These are phyloP conservation scores for Scolopax mira DNA, from an alignment of 2,113 vertebrate genomes.

Conservation along the genomic window DNA sequence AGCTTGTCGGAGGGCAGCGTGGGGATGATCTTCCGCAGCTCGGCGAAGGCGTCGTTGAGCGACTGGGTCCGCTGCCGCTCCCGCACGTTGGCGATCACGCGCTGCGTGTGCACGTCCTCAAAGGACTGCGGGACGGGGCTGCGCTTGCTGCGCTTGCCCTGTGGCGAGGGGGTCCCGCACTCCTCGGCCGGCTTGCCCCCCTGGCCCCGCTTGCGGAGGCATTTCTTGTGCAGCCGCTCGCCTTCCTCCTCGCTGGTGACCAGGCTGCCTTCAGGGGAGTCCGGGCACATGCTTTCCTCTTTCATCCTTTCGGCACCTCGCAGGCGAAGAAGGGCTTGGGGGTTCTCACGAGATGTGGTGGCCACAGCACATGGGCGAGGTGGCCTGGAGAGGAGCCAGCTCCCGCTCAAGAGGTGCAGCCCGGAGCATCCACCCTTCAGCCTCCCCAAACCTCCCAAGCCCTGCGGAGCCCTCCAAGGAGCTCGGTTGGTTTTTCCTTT, in stretches of 20 bases:
- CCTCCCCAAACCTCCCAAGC: neutral
- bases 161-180: slow-evolving; percentile 57
- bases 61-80: slow-evolving; percentile 88
- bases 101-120: slow-evolving; percentile 84
- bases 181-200: slow-evolving; percentile 62
- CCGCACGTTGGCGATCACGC: slow-evolving; percentile 87
- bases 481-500: slow-evolving; percentile 46
- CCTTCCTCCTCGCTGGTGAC: slow-evolving; percentile 82
- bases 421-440: neutral
- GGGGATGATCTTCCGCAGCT: slow-evolving; percentile 88
- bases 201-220: slow-evolving; percentile 76
- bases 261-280: slow-evolving; percentile 82
- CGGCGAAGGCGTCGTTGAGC: slow-evolving; percentile 87
- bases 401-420: neutral
- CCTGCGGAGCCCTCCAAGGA: slow-evolving; percentile 42
- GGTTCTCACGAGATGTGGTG: neutral
- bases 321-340: neutral
- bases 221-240: slow-evolving; percentile 75
- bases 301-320: slow-evolving; percentile 70
- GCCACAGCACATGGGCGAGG: neutral
- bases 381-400: neutral
- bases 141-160: slow-evolving; percentile 68
- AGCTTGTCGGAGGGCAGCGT: slow-evolving; percentile 90
- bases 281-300: slow-evolving; percentile 80
- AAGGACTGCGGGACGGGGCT: slow-evolving; percentile 74